A percentile compares a stretch with the other conserved stretches of the same genome.
Evolutionary conservation across 2,113 vertebrate genomes (phyloP).

Genomic region (Procapra przewalskii): DNA sequence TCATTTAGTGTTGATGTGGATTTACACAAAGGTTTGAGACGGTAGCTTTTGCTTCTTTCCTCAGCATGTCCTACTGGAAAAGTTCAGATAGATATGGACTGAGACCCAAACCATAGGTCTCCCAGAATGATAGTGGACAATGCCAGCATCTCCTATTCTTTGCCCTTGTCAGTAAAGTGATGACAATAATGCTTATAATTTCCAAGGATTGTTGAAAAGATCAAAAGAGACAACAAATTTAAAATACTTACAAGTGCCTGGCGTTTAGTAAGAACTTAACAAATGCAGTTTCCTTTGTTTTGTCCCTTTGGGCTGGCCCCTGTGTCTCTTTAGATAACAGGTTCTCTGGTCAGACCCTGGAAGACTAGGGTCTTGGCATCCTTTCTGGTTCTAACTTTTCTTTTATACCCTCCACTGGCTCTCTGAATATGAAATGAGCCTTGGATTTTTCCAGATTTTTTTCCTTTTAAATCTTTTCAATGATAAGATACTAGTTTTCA

Average conservation of each 20-base stretch:
- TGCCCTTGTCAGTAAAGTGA: not conserved
- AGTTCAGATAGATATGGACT: not conserved
- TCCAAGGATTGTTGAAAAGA: not conserved
- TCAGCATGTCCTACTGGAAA: not conserved
- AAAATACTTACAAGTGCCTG: not conserved
- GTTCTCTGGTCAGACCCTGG: not conserved
- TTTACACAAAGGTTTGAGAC: not conserved
- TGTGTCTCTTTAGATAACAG: not conserved
- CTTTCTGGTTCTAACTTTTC: not conserved
- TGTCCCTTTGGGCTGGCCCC: not conserved
- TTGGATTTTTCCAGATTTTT: not conserved
- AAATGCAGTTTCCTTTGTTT: not conserved
- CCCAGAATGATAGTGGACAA: not conserved
- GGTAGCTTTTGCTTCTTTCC: not conserved
- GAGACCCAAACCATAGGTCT: not conserved
- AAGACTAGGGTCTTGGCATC: not conserved
- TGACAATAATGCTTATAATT: not conserved
- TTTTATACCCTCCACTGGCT: not conserved
- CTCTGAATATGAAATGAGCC: not conserved
- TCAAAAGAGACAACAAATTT: not conserved
- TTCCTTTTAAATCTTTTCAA: not conserved
- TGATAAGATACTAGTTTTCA: conserved; percentile 40
- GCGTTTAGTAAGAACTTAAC: not conserved
- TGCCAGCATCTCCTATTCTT: not conserved
- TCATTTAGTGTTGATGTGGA: not conserved